Evolutionary conservation across 2,888 invertebrate species (phyloP).

Genomic region (Trissolcus brochymenae): DNA sequence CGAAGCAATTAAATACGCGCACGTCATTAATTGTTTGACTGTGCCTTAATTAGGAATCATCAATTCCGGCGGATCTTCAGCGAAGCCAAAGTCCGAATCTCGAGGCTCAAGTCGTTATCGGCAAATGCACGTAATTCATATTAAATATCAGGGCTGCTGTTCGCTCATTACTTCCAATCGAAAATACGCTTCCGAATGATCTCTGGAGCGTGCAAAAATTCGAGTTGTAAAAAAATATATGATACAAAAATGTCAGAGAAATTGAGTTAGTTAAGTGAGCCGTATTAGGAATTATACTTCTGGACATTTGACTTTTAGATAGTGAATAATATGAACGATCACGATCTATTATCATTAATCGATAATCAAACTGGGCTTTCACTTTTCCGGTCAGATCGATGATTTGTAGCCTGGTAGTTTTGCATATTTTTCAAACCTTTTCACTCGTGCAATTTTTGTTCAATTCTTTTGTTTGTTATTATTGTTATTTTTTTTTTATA

Average conservation of each 20-base stretch:
- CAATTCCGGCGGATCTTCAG: constrained; percentile 64
- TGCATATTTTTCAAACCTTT: too few relatives aligned
- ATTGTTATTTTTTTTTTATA: too few relatives aligned
- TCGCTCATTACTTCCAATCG: constrained; percentile 24
- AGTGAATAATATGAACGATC: too few relatives aligned
- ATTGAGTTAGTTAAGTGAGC: too few relatives aligned
- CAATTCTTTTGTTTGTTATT: too few relatives aligned
- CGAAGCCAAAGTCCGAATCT: constrained; percentile 33
- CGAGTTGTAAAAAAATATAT: background rate
- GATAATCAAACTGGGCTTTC: too few relatives aligned
- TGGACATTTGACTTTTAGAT: too few relatives aligned
- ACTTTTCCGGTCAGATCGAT: too few relatives aligned
- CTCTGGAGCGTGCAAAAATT: background rate
- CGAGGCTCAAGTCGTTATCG: constrained; percentile 24
- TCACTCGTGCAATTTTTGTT: too few relatives aligned
- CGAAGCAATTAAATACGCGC: constrained; percentile 73
- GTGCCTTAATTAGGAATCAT: constrained; percentile 74
- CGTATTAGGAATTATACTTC: too few relatives aligned
- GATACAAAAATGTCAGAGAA: background rate
- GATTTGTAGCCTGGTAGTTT: too few relatives aligned
- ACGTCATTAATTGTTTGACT: constrained; percentile 73
- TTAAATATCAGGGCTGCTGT: constrained; percentile 18
- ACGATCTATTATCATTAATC: too few relatives aligned
- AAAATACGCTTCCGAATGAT: constrained; percentile 26
- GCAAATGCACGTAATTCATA: constrained; percentile 50